Evolutionary conservation across 2,888 invertebrate genomes (phyloP).

Genomic region (Daptonema setosum): DNA sequence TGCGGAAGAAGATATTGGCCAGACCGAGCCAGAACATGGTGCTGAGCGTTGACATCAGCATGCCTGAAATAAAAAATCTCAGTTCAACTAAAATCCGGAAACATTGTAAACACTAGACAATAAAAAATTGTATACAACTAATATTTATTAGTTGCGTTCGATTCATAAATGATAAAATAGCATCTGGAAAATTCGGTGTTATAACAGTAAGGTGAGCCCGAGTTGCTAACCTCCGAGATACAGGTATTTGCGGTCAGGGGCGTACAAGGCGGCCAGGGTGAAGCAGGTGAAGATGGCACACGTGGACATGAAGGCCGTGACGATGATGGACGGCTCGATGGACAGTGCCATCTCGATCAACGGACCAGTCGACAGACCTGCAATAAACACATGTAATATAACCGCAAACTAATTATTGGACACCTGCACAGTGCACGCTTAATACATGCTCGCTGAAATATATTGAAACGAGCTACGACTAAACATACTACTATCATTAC

Average conservation of each 20-base stretch:
- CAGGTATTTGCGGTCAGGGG: conserved; percentile 55
- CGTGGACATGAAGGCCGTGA: conserved; percentile 63
- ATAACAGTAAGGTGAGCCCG: no score
- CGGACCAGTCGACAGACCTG: conserved; percentile 67
- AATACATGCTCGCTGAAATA: no score
- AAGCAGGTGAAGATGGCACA: conserved; percentile 70
- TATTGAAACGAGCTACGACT: background rate
- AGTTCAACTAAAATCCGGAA: no score
- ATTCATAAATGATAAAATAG: no score
- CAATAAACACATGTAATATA: no score
- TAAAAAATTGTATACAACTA: no score
- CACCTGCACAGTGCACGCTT: no score
- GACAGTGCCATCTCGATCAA: conserved; percentile 53
- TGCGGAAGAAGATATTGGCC: conserved; percentile 64
- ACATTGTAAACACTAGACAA: background rate
- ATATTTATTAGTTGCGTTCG: no score
- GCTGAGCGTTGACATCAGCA: conserved; percentile 57
- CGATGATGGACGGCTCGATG: conserved; percentile 62
- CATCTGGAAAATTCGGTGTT: no score
- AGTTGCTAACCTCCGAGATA: conserved; percentile 50
- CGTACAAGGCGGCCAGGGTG: conserved; percentile 59
- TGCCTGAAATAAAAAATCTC: conserved; percentile 28
- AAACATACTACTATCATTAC: background rate
- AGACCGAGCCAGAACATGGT: conserved; percentile 55
- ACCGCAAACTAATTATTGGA: no score